Evolutionary conservation across 1,140 invertebrate genomes (phyloP), one percentile per base, ranked within the genome.

Genomic region (Hestina assimilis): DNA sequence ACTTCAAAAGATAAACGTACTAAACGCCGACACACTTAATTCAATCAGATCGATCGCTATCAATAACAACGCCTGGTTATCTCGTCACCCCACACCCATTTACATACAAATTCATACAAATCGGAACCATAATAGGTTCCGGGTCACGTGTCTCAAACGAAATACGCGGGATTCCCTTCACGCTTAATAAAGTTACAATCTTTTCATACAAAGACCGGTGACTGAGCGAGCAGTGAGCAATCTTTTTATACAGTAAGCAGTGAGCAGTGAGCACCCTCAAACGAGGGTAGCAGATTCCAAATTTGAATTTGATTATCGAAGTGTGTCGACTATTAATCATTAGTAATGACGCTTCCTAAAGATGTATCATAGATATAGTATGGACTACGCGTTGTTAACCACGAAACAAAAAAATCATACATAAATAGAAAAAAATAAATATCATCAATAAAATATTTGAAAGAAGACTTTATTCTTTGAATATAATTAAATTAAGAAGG

Each of bases 301-400:
- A 88, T 88, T 88, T 81, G 85, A 86, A 88, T 88, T 88, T 88
- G 85, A 88, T 88, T 88, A 88, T 83, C 80, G 82, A 83, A 86
- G 85, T 86, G 85, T 83, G 83, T 70, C 69, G 75, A 63, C 83
- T 81, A 88, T 88, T 88, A 80, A 85, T 88, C 85, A 88, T 86
- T 79, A 74, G 77, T 81, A 81, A 84, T 84, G 83, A 86, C 75
- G 77, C 72, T 59, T 54, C 67, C 51, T 55, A 55, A 72, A 76
- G 75, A 83, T 75, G 72, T 68, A 47, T 12, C n/a, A 15, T 15
- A 31, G 45, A 48, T 17, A n/a, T 14, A 38, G 3, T 0, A 17
- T 35, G 31, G 46, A 11, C 19, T 21, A 12, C 26, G 46, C 17
- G 46, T 48, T 6, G n/a, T 42, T 8, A 20, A 35, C 7, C n/a